phyloP scores from a whole-genome alignment of 2,113 vertebrate species.

The Willisornis vidua region DNA sequence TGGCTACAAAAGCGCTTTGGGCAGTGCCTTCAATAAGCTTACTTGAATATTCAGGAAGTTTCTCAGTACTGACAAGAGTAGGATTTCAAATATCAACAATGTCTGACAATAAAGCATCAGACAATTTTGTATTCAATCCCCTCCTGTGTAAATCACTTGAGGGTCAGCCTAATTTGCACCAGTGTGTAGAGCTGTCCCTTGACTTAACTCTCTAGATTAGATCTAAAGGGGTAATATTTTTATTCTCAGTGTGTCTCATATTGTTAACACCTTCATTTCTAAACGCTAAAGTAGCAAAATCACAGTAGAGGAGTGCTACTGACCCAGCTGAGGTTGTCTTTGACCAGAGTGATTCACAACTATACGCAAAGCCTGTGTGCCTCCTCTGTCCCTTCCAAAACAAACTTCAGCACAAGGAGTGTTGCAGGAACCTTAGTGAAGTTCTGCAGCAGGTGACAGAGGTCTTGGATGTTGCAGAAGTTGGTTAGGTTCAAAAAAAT shows the following conservation, averaged over 20 bases:
- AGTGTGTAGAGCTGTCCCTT: neutral
- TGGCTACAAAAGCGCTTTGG: neutral
- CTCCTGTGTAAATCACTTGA: neutral
- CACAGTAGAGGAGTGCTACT: neutral
- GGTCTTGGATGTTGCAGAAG: neutral
- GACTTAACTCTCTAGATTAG: neutral
- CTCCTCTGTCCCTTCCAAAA: neutral
- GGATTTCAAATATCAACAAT: neutral
- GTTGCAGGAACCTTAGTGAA: neutral
- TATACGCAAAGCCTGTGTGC: fast-evolving
- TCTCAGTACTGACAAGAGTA: neutral
- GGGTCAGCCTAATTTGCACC: neutral
- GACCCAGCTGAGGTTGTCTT: neutral
- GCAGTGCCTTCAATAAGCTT: neutral
- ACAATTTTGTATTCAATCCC: neutral
- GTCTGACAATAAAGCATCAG: neutral
- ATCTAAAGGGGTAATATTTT: neutral
- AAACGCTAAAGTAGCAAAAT: neutral
- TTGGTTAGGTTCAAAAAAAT: neutral
- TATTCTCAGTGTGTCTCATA: neutral
- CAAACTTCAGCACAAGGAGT: neutral
- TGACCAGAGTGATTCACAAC: neutral
- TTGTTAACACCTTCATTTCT: neutral
- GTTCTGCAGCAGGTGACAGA: neutral
- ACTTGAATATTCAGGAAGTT: neutral